Evolutionary conservation across 1,140 invertebrate species (phyloP), one percentile per base, ranked within the genome.

Genomic region (Oedothorax gibbosus): DNA sequence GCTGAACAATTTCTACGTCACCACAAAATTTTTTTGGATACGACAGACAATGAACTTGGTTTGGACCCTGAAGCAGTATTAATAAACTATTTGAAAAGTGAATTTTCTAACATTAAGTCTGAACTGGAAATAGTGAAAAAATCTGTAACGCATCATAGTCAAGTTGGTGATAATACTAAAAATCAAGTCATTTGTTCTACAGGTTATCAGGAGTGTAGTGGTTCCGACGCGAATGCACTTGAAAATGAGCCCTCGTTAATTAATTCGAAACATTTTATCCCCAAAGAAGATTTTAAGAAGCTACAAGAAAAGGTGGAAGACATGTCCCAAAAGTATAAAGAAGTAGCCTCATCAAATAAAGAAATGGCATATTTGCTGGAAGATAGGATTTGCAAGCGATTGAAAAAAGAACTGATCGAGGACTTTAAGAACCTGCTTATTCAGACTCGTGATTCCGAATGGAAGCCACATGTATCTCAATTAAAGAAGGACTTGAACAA

Each of bases 81-180:
- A 18, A 10, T 71, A 11, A 6, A 71, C 11, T 71, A 18, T 51
- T 53, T 71, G 20, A 71, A 53, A 71, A 4, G 7, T 54, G 69
- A 71, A 51, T 71, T 64, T 77, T 51, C 57, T 20, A 49, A 77
- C 50, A n/a, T 77, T 12, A 77, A 77, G 65, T 35, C 14, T 49
- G 75, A 77, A 65, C 6, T 77, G 21, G 60, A 62, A 50, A 18
- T 9, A n/a, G 20, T 71, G 14, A 71, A 71, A 53, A 71, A 71
- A 53, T 8, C 20, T 18, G 15, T 71, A 18, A 6, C 14, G 9
- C 5, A 20, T 71, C 35, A 69, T 50, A 0, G n/a, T 3, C 20
- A 50, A 50, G 66, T 10, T 20, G 14, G 10, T 20, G 49, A 21
- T 20, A 49, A 68, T 21, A 68, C 15, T 20, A 68, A 68, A 21